Conservation (phyloP, 2,888 invertebrate species). For the Eristalis tenax region DNA sequence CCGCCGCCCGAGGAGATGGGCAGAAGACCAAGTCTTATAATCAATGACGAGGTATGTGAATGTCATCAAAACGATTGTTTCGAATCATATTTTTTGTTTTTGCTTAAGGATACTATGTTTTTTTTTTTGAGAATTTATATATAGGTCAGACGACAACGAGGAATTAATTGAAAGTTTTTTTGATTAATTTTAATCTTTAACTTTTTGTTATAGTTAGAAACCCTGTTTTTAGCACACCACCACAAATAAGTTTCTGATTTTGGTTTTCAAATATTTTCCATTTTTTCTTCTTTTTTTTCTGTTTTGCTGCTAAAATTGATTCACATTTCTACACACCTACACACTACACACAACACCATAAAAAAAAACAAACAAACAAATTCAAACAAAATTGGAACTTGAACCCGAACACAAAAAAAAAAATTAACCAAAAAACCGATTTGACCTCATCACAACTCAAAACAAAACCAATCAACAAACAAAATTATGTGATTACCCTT, state of each 20-base stretch:
- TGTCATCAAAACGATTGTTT: neutral
- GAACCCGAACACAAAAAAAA: slow-evolving; percentile 42
- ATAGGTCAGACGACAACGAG: slow-evolving; percentile 12
- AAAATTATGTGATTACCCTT: slow-evolving; percentile 17
- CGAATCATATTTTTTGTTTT: neutral
- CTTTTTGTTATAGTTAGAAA: neutral
- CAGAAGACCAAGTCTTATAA: slow-evolving; percentile 93
- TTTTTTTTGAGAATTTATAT: neutral
- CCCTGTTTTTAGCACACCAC: neutral
- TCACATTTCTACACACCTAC: slow-evolving; percentile 62
- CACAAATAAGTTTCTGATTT: neutral
- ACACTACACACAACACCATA: slow-evolving; percentile 68
- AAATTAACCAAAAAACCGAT: slow-evolving; percentile 32
- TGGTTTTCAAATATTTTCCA: slow-evolving; percentile 15
- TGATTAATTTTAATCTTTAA: neutral
- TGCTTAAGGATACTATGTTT: neutral
- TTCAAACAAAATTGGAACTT: slow-evolving; percentile 58
- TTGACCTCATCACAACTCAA: slow-evolving; percentile 43
- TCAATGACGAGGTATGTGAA: slow-evolving; percentile 94
- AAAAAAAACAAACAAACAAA: slow-evolving; percentile 21
- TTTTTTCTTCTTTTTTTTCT: slow-evolving; percentile 35
- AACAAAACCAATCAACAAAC: neutral
- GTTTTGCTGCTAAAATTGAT: slow-evolving; percentile 54
- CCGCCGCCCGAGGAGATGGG: slow-evolving; percentile 94
- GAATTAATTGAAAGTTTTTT: neutral